Percentiles rank a stretch among this genome's conserved stretches.
These are phyloP conservation scores for Drosophila auraria DNA, from an alignment of 1,140 invertebrate genomes.

Conservation along the genomic window DNA sequence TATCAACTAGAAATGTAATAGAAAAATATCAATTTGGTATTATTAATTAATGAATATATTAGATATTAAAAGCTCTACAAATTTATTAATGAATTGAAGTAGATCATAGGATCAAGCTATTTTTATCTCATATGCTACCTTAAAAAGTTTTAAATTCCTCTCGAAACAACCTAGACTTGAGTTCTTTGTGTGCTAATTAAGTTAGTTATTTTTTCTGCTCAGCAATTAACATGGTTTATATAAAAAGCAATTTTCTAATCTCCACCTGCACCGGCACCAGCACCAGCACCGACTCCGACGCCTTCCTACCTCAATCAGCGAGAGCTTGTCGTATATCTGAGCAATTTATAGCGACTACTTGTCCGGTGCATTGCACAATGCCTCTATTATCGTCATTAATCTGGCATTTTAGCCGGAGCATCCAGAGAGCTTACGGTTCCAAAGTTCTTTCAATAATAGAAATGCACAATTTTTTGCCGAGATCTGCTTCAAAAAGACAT, in stretches of 20 bases:
- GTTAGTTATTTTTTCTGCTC: not conserved
- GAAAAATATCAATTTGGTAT: not conserved
- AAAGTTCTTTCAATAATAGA: not conserved
- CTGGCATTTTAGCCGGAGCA: not conserved
- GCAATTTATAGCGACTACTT: not conserved
- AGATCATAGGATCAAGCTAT: not conserved
- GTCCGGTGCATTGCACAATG: not conserved
- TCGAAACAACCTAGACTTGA: too few relatives aligned
- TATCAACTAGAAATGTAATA: not conserved
- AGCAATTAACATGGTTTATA: constrained; percentile 3
- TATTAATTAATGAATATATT: not conserved
- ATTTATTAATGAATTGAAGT: not conserved
- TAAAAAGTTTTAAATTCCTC: too few relatives aligned
- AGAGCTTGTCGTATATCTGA: constrained; percentile 22
- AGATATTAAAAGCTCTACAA: not conserved
- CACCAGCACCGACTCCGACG: too few relatives aligned
- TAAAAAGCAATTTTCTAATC: constrained; percentile 11
- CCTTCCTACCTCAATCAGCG: constrained; percentile 25
- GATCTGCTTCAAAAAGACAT: too few relatives aligned
- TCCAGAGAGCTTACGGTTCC: not conserved
- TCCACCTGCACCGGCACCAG: not conserved
- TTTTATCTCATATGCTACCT: not conserved
- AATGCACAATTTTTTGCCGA: too few relatives aligned
- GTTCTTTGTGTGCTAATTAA: not conserved
- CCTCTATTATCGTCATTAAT: constrained; percentile 12